A percentile compares a stretch with the other conserved stretches of the same genome.
Conservation (phyloP, 53 echinoderm and acorn worm species). For the Henricia sp. region DNA sequence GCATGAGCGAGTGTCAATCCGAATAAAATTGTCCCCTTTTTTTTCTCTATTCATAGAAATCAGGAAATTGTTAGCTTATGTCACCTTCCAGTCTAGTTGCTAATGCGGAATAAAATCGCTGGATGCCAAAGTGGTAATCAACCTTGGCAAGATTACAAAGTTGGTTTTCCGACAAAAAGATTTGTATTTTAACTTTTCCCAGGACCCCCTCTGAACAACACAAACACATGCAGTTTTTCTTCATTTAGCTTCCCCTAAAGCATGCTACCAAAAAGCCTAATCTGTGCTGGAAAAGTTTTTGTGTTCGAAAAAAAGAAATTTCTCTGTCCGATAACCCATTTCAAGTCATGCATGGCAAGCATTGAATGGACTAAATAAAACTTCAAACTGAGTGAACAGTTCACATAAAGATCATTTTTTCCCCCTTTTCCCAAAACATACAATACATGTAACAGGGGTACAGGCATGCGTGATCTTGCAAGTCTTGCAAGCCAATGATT, state of each 20-base stretch:
- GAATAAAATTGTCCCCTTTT: not conserved
- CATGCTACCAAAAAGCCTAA: too few species aligned
- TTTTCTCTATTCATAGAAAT: not conserved
- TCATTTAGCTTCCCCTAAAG: too few species aligned
- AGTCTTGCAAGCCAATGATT: not conserved
- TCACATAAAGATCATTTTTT: slow-evolving; percentile 2
- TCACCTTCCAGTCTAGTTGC: slow-evolving; percentile 30
- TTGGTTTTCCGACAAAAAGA: too few species aligned
- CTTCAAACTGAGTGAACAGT: not conserved
- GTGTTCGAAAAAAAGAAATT: not conserved
- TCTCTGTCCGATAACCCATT: not conserved
- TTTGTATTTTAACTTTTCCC: too few species aligned
- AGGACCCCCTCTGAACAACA: too few species aligned
- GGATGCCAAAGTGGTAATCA: too few species aligned
- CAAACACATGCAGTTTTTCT: too few species aligned
- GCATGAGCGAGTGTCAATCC: too few species aligned
- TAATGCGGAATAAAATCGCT: not conserved
- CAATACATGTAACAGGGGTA: not conserved
- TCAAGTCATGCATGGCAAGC: slow-evolving; percentile 19
- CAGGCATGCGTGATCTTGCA: slow-evolving; percentile 7
- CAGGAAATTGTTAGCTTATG: not conserved
- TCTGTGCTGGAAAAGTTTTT: too few species aligned
- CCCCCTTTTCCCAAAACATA: not conserved
- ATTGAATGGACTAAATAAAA: slow-evolving; percentile 6
- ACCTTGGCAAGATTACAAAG: too few species aligned